Conservation (phyloP, 2,888 invertebrate genomes). For the Anthrax anthrax region DNA sequence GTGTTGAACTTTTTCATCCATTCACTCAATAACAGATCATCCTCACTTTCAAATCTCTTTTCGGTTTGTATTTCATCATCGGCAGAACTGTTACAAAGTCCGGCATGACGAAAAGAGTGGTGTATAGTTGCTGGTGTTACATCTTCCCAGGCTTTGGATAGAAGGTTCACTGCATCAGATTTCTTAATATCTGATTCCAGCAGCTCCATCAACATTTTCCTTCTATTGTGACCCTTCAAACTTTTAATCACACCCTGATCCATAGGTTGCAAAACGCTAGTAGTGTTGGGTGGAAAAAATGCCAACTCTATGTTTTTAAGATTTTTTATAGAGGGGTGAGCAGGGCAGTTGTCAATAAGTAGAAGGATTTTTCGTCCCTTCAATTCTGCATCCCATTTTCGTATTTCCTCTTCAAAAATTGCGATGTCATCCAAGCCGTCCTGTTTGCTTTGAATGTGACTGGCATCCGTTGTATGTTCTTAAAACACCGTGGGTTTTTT, state of each 20-base stretch:
- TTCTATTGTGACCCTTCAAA: conserved; percentile 13
- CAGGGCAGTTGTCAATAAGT: conserved; percentile 1
- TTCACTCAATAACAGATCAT: no score
- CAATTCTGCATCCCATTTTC: not conserved
- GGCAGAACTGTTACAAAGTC: not conserved
- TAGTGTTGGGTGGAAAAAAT: not conserved
- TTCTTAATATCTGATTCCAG: not conserved
- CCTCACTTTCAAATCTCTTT: no score
- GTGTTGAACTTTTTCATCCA: not conserved
- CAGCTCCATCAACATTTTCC: conserved; percentile 2
- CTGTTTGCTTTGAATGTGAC: not conserved
- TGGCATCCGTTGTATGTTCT: not conserved
- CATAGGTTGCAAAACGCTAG: conserved; percentile 1
- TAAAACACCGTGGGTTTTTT: conserved; percentile 1
- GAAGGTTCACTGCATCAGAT: not conserved
- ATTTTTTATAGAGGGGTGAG: not conserved
- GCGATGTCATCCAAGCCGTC: not conserved
- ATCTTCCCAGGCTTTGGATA: conserved; percentile 1
- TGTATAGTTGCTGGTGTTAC: not conserved
- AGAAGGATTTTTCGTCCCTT: not conserved
- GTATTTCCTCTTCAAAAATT: not conserved
- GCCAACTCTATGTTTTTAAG: not conserved
- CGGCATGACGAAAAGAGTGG: not conserved
- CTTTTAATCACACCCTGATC: conserved; percentile 1
- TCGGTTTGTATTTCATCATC: not conserved